Evolutionary conservation across 2,797 vertebrate species (phyloP).

Genomic region (Sciurus vulgaris): DNA sequence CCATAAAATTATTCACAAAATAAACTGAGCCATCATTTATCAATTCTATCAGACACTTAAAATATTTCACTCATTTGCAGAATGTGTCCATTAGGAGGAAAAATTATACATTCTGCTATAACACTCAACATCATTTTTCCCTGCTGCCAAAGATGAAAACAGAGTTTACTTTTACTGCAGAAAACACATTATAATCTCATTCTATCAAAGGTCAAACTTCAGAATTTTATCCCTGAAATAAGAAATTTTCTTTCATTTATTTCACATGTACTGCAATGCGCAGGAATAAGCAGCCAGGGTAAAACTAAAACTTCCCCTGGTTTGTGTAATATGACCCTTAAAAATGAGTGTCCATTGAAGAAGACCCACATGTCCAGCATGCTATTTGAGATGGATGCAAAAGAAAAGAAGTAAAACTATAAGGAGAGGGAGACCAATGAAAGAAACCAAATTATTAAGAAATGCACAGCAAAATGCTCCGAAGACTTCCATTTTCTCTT

Average conservation of each 20-base stretch:
- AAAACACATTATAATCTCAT: slow-evolving; percentile 69
- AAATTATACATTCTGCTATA: slow-evolving; percentile 43
- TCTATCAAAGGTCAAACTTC: slow-evolving; percentile 55
- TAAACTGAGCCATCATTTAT: slow-evolving; percentile 67
- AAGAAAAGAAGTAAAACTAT: not conserved
- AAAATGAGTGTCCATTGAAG: not conserved
- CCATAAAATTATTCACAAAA: slow-evolving; percentile 71
- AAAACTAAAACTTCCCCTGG: not conserved
- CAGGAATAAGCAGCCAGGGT: not conserved
- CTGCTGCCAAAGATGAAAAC: slow-evolving; percentile 60
- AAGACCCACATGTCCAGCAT: not conserved
- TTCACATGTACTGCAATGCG: not conserved
- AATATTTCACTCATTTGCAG: slow-evolving; percentile 69
- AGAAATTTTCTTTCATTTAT: slow-evolving; percentile 31
- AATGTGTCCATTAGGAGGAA: slow-evolving; percentile 53
- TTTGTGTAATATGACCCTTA: slow-evolving; percentile 15
- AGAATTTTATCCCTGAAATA: slow-evolving; percentile 40
- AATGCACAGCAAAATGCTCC: not conserved
- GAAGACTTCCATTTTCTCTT: not conserved
- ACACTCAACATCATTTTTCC: slow-evolving; percentile 49
- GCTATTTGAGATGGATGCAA: too few species aligned
- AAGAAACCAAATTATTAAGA: not conserved
- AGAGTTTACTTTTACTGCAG: slow-evolving; percentile 65
- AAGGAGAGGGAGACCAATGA: fast-evolving
- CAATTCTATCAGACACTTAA: slow-evolving; percentile 57